Percentiles rank a stretch among this genome's conserved stretches.
Evolutionary conservation across 2,888 invertebrate species (phyloP).

Genomic region (Lamellibrachia satsuma): DNA sequence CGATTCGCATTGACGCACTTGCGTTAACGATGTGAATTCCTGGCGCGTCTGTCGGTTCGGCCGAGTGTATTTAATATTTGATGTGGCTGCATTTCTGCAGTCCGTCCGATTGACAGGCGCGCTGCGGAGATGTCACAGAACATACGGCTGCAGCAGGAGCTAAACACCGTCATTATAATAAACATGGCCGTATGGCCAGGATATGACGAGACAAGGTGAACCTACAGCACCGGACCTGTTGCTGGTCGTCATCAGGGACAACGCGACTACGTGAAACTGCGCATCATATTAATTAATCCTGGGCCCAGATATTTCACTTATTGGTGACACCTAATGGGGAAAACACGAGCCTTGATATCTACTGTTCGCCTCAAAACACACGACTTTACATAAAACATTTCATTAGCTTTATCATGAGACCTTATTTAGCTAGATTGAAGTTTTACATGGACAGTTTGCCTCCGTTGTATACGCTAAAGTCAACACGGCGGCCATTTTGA

Average conservation of each 20-base stretch:
- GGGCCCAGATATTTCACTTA: no score
- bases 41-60: not conserved
- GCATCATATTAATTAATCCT: not conserved
- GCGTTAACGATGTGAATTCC: not conserved
- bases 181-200: not conserved
- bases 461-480: no score
- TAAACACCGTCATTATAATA: not conserved
- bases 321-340: no score
- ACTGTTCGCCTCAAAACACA: no score
- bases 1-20: not conserved
- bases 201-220: not conserved
- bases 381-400: no score
- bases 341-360: no score
- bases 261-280: not conserved
- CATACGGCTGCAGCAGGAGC: not conserved
- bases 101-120: not conserved
- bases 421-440: no score
- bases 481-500: no score
- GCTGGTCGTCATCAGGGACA: not conserved
- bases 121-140: not conserved
- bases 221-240: not conserved
- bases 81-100: not conserved
- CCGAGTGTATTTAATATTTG: not conserved
- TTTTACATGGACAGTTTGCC: no score
- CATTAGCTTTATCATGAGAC: no score